Base-by-base conservation (phyloP, 2,888 invertebrate species). In the Drosophila macrospina region DNA sequence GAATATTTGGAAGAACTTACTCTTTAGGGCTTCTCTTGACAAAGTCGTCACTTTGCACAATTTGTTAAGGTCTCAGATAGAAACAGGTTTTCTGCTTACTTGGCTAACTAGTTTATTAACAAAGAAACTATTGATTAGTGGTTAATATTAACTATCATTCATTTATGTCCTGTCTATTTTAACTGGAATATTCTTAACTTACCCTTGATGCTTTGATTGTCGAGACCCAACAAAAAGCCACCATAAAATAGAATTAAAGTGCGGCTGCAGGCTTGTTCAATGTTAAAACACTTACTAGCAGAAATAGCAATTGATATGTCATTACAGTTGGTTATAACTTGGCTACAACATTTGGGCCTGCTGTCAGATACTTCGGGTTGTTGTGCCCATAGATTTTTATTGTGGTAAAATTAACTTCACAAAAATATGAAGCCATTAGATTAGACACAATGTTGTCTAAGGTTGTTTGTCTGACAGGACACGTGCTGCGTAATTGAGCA, bases 381-480 rank as follows among this genome's bases (percentile, higher is more conserved):
- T 44, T 60, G 56, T 34, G 37, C 13, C 50, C 65, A 74, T 72
- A 34, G 47, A 65, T 64, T 69, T 69, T 80, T 45, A 73, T 76
- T 52, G 63, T 39, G 34, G 55, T 44, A 37, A 54, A 80, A 77
- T 78, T 54, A 74, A 75, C 54, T 69, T 61, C 30, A 59, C 30
- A 51, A 52, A 78, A 78, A 69, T 81, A 81, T 78, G 51, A 64
- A 60, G 62, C 62, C 82, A 81, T 79, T 81, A 69, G 61, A 78
- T 62, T 44, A 30, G 62, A 68, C 63, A 74, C 62, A 74, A 52
- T 71, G 57, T 69, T 59, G 78, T 52, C 51, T 60, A 36, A 26
- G 55, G 28, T 41, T 66, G 42, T 52, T 44, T 55, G 60, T 32
- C 52, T 56, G 72, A 64, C 79, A 69, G 63, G 59, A 74, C 79